These are phyloP conservation scores for Atherix ibis DNA, from an alignment of 2,888 invertebrate genomes.

Conservation along the genomic window DNA sequence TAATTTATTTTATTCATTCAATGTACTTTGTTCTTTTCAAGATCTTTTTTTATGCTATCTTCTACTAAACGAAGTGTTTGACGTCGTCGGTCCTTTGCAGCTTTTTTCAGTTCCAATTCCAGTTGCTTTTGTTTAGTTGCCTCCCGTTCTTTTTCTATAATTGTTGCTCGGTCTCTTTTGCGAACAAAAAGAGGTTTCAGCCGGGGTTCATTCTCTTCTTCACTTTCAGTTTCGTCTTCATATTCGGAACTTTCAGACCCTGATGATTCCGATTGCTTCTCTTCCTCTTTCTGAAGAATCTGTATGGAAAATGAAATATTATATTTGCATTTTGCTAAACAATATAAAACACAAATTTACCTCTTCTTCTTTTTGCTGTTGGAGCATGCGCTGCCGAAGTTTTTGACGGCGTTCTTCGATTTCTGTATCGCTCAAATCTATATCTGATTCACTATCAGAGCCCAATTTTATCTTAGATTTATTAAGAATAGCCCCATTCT, in stretches of 20 bases:
- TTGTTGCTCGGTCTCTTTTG: slow-evolving; percentile 85
- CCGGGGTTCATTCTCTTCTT: slow-evolving; percentile 81
- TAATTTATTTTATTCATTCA: no score
- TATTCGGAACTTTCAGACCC: slow-evolving; percentile 64
- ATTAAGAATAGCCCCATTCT: slow-evolving; percentile 23
- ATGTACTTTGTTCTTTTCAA: slow-evolving; percentile 39
- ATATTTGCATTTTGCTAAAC: not conserved
- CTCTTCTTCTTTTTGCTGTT: slow-evolving; percentile 57
- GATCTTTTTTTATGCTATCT: slow-evolving; percentile 72
- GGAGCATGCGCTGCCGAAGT: slow-evolving; percentile 48
- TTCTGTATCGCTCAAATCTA: slow-evolving; percentile 71
- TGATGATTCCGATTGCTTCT: slow-evolving; percentile 44
- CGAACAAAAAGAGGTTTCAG: slow-evolving; percentile 90
- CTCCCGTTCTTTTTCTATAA: slow-evolving; percentile 87
- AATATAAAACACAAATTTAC: slow-evolving; percentile 20
- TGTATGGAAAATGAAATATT: slow-evolving; percentile 4
- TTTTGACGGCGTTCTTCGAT: slow-evolving; percentile 64
- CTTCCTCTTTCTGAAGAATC: slow-evolving; percentile 37
- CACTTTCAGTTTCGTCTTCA: slow-evolving; percentile 69
- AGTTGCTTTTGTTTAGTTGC: slow-evolving; percentile 67
- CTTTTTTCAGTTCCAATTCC: slow-evolving; percentile 66
- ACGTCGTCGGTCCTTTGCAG: slow-evolving; percentile 74
- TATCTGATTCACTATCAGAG: slow-evolving; percentile 53
- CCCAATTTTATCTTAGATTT: slow-evolving; percentile 27
- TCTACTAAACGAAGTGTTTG: slow-evolving; percentile 84